A percentile compares a stretch with the other conserved stretches of the same genome.
Evolutionary conservation across 2,113 vertebrate genomes (phyloP).

Genomic region (Phycodurus eques): DNA sequence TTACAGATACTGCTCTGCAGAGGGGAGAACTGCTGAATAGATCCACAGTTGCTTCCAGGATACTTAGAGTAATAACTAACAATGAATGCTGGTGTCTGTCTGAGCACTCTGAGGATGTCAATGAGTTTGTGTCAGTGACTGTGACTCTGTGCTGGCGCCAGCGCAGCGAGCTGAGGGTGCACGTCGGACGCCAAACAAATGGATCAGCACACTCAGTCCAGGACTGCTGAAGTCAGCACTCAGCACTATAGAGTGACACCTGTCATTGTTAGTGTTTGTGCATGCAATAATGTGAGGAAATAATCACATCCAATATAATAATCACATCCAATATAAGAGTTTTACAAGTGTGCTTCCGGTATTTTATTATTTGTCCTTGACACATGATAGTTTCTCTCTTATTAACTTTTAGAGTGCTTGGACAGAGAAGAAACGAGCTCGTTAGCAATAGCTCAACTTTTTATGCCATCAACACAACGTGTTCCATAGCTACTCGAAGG

Average conservation of each 20-base stretch:
- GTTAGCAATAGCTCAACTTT: too few relatives aligned
- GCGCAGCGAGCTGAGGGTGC: conserved; percentile 36
- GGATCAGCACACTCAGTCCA: conserved; percentile 37
- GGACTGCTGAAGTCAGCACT: conserved; percentile 55
- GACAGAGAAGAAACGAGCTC: too few relatives aligned
- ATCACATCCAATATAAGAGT: background rate
- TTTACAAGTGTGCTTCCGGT: background rate
- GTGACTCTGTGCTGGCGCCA: conserved; percentile 46
- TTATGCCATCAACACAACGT: too few relatives aligned
- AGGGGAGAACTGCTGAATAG: background rate
- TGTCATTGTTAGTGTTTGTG: conserved; percentile 28
- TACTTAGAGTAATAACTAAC: conserved; percentile 18
- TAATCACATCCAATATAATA: too few relatives aligned
- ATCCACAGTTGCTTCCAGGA: conserved; percentile 15
- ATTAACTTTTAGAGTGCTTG: too few relatives aligned
- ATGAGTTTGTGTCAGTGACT: conserved; percentile 10
- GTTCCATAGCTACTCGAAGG: too few relatives aligned
- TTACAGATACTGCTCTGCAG: background rate
- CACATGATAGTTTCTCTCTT: too few relatives aligned
- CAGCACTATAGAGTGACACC: conserved; percentile 62
- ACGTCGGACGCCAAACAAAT: conserved; percentile 41
- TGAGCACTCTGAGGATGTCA: conserved; percentile 19
- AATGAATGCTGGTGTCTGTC: conserved; percentile 40
- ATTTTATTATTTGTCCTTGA: too few relatives aligned
- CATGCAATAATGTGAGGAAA: background rate